Base-by-base conservation (phyloP, 2,113 vertebrate genomes). In the Beaufortia kweichowensis region DNA sequence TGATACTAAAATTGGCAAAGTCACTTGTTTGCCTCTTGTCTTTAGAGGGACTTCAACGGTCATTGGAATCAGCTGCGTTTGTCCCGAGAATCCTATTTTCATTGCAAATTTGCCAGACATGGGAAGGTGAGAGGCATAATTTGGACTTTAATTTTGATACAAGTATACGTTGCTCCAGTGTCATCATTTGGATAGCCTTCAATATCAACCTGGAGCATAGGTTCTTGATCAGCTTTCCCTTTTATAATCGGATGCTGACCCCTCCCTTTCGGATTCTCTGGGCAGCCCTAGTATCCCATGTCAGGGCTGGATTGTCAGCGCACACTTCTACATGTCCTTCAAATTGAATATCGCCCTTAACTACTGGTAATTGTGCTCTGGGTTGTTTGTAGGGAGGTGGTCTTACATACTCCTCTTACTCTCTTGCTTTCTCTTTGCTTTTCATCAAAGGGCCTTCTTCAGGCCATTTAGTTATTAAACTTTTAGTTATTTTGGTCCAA, bases 31-130 rank as follows among this genome's bases (percentile, higher is more conserved):
- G 3, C 33, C 8, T n/a, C 33, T 61, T 1, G 31, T 0, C 8
- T 29, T 31, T n/a, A 61, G 17, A 3, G 7, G 19, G 0, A 61
- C 28, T 1, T 15, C 15, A 9, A 8, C 7, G 0, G 60, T 62
- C 29, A 62, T 33, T 6, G n/a, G n/a, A n/a, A n/a, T n/a, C n/a
- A n/a, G 19, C 29, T 62, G 19, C 3, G 9, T 33, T 14, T 2
- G 1, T 5, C 61, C 31, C 19, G n/a, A 39, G 19, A 63, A 62
- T 62, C 59, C 59, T 33, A 33, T 17, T 61, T 28, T 61, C 59
- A n/a, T n/a, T n/a, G n/a, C n/a, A n/a, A n/a, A n/a, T 61, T 62
- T 62, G 31, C 60, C 29, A 33, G 59, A 62, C 59, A n/a, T 62
- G 9, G 29, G 59, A 29, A 33, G 59, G 29, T 62, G 29, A 4